Evolutionary conservation across 2,888 invertebrate species (phyloP).

Genomic region (Amiota minor): DNA sequence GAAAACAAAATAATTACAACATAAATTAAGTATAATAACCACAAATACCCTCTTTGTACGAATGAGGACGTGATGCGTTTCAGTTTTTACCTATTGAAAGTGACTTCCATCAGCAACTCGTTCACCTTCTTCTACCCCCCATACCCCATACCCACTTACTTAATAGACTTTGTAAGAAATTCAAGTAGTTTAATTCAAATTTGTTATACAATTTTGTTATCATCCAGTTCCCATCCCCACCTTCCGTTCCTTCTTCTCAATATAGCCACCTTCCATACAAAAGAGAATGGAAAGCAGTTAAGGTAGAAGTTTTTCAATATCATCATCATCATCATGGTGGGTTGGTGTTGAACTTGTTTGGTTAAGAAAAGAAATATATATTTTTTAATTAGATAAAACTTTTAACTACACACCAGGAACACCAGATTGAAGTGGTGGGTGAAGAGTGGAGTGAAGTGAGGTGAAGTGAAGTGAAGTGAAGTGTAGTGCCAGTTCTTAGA

Average conservation of each 20-base stretch:
- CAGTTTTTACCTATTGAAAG: too few relatives aligned
- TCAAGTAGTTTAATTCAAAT: slow-evolving; percentile 26
- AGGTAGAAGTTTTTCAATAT: not conserved
- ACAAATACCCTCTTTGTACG: slow-evolving; percentile 50
- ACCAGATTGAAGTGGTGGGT: too few relatives aligned
- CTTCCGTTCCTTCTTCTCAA: not conserved
- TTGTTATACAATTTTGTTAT: not conserved
- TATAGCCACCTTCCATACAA: not conserved
- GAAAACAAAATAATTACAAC: slow-evolving; percentile 58
- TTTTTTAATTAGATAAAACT: slow-evolving; percentile 29
- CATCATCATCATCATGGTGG: too few relatives aligned
- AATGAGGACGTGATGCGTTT: too few relatives aligned
- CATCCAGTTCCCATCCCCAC: not conserved
- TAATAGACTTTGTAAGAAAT: slow-evolving; percentile 7
- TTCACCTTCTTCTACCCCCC: not conserved
- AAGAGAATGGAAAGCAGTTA: not conserved
- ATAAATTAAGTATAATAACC: slow-evolving; percentile 60
- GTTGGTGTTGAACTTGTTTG: too few relatives aligned
- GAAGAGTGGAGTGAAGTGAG: too few relatives aligned
- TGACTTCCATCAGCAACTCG: slow-evolving; percentile 45
- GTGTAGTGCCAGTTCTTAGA: too few relatives aligned
- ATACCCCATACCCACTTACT: not conserved
- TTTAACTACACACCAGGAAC: not conserved
- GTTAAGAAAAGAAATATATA: too few relatives aligned
- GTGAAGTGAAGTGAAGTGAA: too few relatives aligned